These are phyloP conservation scores for Phocides pigmalion DNA, from an alignment of 1,140 invertebrate genomes.

Conservation along the genomic window DNA sequence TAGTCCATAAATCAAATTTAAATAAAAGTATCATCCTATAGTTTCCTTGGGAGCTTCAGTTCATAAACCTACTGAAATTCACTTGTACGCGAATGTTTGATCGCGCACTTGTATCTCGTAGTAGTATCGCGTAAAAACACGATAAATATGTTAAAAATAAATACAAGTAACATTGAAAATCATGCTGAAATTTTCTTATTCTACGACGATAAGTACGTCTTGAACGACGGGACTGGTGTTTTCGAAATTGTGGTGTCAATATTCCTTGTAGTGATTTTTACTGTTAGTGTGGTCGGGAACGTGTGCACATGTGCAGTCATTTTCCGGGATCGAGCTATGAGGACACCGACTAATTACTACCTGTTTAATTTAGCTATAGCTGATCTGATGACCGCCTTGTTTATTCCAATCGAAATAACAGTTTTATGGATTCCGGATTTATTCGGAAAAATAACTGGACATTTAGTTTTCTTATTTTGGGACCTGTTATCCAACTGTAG, in stretches of 20 bases:
- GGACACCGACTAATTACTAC: conserved; percentile 96
- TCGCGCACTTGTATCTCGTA: conserved; percentile 2
- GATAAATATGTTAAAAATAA: conserved; percentile 16
- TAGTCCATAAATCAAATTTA: background rate
- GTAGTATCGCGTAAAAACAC: background rate
- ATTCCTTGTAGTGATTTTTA: conserved; percentile 91
- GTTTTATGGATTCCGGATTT: conserved; percentile 93
- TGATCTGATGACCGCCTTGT: conserved; percentile 92
- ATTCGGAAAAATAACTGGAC: conserved; percentile 93
- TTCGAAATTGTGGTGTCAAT: conserved; percentile 91
- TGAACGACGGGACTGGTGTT: conserved; percentile 84
- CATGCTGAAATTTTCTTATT: conserved; percentile 24
- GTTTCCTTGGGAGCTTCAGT: background rate
- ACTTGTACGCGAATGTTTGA: conserved; percentile 1
- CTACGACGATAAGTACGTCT: conserved; percentile 47
- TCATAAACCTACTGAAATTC: conserved; percentile 1
- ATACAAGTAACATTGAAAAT: background rate
- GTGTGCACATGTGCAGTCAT: conserved; percentile 97
- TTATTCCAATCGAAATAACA: conserved; percentile 92
- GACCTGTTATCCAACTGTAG: conserved; percentile 97
- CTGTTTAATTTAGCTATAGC: conserved; percentile 96
- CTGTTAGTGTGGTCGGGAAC: conserved; percentile 95
- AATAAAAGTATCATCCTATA: conserved; percentile 35
- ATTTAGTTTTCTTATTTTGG: conserved; percentile 91
- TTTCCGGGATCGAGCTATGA: conserved; percentile 93